Conservation (phyloP, 2,113 vertebrate species). For the Zosterops hypoxanthus region DNA sequence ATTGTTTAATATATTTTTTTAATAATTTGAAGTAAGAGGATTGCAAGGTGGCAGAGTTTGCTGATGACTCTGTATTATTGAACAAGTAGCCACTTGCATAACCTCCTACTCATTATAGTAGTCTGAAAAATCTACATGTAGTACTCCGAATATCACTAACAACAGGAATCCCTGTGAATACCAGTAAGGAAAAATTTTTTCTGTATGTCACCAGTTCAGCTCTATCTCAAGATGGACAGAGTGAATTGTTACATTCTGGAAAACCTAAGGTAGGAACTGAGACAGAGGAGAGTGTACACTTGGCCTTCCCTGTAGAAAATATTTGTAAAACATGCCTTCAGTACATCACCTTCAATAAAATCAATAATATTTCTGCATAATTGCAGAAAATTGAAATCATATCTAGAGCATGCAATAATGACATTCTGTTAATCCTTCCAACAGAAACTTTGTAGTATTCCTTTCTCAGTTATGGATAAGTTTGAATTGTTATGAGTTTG, state of each 20-base stretch:
- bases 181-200: not conserved
- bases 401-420: not conserved
- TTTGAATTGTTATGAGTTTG: not conserved
- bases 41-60: slow-evolving; percentile 37
- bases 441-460: not conserved
- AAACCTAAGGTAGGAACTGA: not conserved
- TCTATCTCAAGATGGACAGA: not conserved
- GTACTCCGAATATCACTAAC: not conserved
- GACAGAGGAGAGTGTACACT: not conserved
- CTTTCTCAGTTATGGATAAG: not conserved
- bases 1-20: slow-evolving; percentile 57
- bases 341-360: not conserved
- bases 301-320: not conserved
- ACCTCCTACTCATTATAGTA: not conserved
- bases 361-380: not conserved
- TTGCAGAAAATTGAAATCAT: not conserved
- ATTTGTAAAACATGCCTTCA: not conserved
- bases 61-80: not conserved
- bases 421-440: not conserved
- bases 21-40: slow-evolving; percentile 48
- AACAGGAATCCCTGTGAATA: not conserved
- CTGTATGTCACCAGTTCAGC: not conserved
- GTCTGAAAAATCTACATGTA: not conserved
- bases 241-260: not conserved
- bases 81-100: not conserved